Evolutionary conservation across 2,888 invertebrate species (phyloP), one percentile per base, ranked within the genome.

Genomic region (Caenorhabditis angaria): DNA sequence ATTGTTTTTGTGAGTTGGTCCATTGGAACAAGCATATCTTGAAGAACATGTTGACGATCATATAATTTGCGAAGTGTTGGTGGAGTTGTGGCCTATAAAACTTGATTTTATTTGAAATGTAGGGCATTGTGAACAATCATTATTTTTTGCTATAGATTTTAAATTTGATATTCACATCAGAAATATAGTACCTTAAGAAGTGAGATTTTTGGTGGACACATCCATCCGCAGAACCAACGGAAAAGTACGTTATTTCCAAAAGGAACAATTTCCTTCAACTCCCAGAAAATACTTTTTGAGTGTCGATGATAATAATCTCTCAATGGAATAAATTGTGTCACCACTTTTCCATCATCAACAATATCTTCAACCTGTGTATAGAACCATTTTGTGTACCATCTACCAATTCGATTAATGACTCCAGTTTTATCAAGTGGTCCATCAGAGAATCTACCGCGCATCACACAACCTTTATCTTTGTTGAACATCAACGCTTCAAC

Each of bases 341-440:
- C 48, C 27, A 27, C 56, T n/a, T 61, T 0, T 18, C 41, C 22
- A 6, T n/a, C 48, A 18, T 61, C 27, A 8, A 76, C 69, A 14
- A 86, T 91, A 0, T 87, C 88, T 84, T 91, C 90, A 0, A 93
- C 93, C 88, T 94, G 93, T 68, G 91, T 91, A 89, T 92, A 94
- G 89, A 94, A 94, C 93, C 94, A 94, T 8, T 93, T 92, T 76
- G 93, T 92, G 88, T 92, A 91, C 92, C 92, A 94, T 64, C 89
- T 89, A 1, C 93, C 93, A 76, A 94, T 92, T 0, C 89, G 88
- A 85, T 94, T 94, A 1, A 92, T 85, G 0, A 53, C 56, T 29
- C 61, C 82, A 18, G 61, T 62, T 29, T 78, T 77, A 53, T 65
- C 69, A 18, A 81, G 80, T 22, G 82, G 76, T 10, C 78, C 77